These are phyloP conservation scores for Dunckerocampus dactyliophorus DNA, from an alignment of 2,113 vertebrate species.

Conservation along the genomic window DNA sequence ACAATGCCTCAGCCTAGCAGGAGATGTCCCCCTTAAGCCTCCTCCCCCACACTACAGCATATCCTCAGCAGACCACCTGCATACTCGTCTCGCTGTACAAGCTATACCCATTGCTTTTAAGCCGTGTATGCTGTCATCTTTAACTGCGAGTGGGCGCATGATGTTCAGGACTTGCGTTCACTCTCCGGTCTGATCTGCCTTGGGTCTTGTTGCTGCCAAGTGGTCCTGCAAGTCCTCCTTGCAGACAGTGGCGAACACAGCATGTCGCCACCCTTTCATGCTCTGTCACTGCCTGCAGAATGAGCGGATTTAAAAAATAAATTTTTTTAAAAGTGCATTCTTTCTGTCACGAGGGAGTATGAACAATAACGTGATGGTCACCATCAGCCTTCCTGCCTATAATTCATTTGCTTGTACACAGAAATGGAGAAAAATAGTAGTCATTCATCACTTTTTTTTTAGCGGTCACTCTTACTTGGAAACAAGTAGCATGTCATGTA, in stretches of 20 bases:
- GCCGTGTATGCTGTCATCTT: conserved; percentile 10
- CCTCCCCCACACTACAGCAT: too few relatives aligned
- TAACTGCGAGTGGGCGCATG: not conserved
- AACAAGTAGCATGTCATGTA: conserved; percentile 50
- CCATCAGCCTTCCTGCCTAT: conserved; percentile 36
- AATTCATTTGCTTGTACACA: conserved; percentile 24
- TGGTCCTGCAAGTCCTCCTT: conserved; percentile 36
- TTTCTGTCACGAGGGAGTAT: conserved; percentile 10
- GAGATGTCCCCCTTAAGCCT: too few relatives aligned
- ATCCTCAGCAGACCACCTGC: too few relatives aligned
- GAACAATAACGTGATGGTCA: conserved; percentile 31
- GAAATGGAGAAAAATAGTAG: conserved; percentile 23
- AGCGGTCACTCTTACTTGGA: conserved; percentile 29
- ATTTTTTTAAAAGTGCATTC: not conserved
- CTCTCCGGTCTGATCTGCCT: conserved; percentile 4
- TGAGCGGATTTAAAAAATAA: not conserved
- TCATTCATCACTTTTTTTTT: too few relatives aligned
- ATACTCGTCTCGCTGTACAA: not conserved
- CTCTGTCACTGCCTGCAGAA: not conserved
- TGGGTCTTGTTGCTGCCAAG: conserved; percentile 15
- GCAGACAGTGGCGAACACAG: conserved; percentile 8
- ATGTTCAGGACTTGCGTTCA: conserved; percentile 9
- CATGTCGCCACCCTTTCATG: not conserved
- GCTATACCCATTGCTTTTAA: conserved; percentile 12
- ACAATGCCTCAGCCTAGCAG: too few relatives aligned